phyloP scores from a whole-genome alignment of 2,888 invertebrate genomes.

The Slavum lentiscoides region DNA sequence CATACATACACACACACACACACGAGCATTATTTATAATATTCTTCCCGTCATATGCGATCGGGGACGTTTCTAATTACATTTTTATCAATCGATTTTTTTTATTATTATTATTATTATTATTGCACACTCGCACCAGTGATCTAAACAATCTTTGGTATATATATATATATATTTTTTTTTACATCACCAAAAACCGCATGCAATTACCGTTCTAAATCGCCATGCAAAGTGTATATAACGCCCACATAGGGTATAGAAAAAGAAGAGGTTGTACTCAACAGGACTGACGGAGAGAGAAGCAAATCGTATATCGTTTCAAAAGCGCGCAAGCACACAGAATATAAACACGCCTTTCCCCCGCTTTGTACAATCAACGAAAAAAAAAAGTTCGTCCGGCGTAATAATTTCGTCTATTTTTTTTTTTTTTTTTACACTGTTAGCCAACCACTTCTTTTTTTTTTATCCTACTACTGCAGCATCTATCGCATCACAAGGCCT shows the following conservation, averaged over 20 bases:
- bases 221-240: slow-evolving; percentile 50
- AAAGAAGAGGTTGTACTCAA: slow-evolving; percentile 41
- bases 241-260: slow-evolving; percentile 31
- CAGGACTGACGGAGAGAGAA: slow-evolving; percentile 4
- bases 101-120: too few species aligned
- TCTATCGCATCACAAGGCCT: slow-evolving; percentile 49
- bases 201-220: slow-evolving; percentile 52
- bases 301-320: not conserved
- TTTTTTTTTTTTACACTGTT: slow-evolving; percentile 15
- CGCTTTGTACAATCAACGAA: not conserved
- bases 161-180: slow-evolving; percentile 24
- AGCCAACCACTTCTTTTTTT: slow-evolving; percentile 42
- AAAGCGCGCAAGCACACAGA: not conserved
- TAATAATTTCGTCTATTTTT: slow-evolving; percentile 16
- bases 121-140: slow-evolving; percentile 53
- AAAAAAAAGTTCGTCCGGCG: not conserved
- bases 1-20: not conserved
- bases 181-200: slow-evolving; percentile 52
- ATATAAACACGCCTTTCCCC: too few species aligned
- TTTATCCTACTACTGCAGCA: slow-evolving; percentile 50
- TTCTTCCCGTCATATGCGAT: slow-evolving; percentile 8
- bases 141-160: slow-evolving; percentile 46
- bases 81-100: slow-evolving; percentile 43
- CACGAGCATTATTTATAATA: not conserved
- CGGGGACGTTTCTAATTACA: slow-evolving; percentile 30